phyloP scores from a whole-genome alignment of 2,113 vertebrate species.

The Epinephelus lanceolatus region DNA sequence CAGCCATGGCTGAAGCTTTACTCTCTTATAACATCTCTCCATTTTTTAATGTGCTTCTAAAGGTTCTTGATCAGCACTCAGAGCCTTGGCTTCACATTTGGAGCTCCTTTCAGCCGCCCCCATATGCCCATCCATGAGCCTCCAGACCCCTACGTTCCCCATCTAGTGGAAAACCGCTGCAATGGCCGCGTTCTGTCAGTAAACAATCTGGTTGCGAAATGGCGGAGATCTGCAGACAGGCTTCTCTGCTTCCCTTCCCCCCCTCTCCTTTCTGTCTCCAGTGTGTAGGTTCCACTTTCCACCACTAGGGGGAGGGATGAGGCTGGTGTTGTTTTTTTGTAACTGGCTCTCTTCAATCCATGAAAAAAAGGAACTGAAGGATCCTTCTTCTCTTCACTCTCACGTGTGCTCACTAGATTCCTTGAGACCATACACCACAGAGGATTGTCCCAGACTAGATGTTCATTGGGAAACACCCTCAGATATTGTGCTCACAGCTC shows the following conservation, averaged over 20 bases:
- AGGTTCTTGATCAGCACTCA: constrained; percentile 29
- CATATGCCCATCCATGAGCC: constrained; percentile 39
- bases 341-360: constrained; percentile 53
- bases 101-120: constrained; percentile 43
- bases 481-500: constrained; percentile 12
- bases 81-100: constrained; percentile 38
- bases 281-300: constrained; percentile 81
- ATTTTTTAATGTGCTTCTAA: constrained; percentile 28
- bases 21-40: constrained; percentile 11
- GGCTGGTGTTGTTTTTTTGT: constrained; percentile 38
- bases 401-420: constrained; percentile 33
- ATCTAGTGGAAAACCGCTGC: constrained; percentile 74
- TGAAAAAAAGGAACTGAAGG: constrained; percentile 14
- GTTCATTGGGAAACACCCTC: constrained; percentile 52
- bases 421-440: constrained; percentile 34
- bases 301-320: constrained; percentile 88
- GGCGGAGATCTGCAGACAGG: constrained; percentile 86
- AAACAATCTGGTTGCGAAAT: constrained; percentile 92
- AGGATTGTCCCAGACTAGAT: constrained; percentile 40
- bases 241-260: constrained; percentile 78
- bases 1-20: neutral
- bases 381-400: constrained; percentile 31
- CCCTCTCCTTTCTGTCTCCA: constrained; percentile 70
- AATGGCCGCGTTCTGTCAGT: constrained; percentile 82
- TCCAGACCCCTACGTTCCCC: constrained; percentile 59